A percentile compares a stretch with the other conserved stretches of the same genome.
phyloP scores from a whole-genome alignment of 2,888 invertebrate species.

The Lasius fuliginosus region DNA sequence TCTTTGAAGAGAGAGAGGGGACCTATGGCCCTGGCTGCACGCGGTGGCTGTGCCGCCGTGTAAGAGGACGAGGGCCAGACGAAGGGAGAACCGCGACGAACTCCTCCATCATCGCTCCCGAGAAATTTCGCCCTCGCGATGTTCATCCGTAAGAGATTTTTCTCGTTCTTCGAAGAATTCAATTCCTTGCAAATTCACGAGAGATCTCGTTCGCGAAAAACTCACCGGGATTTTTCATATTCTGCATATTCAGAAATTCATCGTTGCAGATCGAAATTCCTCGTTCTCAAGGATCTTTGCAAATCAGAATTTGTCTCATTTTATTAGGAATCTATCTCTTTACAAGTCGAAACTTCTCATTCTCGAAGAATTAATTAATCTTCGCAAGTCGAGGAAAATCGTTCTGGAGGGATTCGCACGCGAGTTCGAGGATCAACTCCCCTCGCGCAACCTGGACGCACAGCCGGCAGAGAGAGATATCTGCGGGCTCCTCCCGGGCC shows the following conservation, averaged over 20 bases:
- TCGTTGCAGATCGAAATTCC: background rate
- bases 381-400: background rate
- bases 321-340: background rate
- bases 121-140: background rate
- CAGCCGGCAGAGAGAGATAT: conserved; percentile 70
- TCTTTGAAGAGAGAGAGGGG: background rate
- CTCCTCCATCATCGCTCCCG: background rate
- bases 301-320: background rate
- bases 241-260: background rate
- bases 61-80: conserved; percentile 71
- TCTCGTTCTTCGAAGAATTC: background rate
- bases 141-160: conserved; percentile 2
- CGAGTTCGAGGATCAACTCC: conserved; percentile 43
- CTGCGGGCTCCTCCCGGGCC: conserved; percentile 73
- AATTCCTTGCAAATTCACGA: conserved; percentile 6
- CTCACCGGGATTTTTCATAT: background rate
- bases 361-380: background rate
- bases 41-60: conserved; percentile 72
- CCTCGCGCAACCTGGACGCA: conserved; percentile 71
- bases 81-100: conserved; percentile 59
- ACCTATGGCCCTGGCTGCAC: conserved; percentile 76
- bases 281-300: background rate
- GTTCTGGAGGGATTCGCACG: conserved; percentile 13
- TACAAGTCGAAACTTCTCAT: background rate
- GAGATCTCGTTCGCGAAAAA: background rate